phyloP scores from a whole-genome alignment of 1,140 invertebrate genomes.

The Centruroides vittatus region DNA sequence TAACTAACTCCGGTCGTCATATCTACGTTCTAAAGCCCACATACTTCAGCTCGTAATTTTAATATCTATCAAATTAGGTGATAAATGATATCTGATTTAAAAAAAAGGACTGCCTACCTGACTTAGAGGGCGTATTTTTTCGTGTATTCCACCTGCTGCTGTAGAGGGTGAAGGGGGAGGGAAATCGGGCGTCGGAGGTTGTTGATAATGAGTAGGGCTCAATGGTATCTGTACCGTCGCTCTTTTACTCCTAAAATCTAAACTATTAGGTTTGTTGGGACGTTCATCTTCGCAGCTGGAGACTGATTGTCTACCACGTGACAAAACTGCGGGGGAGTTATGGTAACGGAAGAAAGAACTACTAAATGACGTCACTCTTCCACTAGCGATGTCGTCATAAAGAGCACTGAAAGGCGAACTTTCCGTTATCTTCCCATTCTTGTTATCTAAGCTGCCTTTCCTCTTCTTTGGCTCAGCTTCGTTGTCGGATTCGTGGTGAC shows the following conservation, averaged over 20 bases:
- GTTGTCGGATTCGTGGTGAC: too few relatives aligned
- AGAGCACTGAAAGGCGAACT: conserved; percentile 10
- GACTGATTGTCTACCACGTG: too few relatives aligned
- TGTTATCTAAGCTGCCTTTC: too few relatives aligned
- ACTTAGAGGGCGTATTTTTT: conserved; percentile 72
- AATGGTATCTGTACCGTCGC: conserved; percentile 33
- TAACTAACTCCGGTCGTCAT: too few relatives aligned
- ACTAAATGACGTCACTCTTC: not conserved
- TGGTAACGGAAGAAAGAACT: too few relatives aligned
- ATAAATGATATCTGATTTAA: too few relatives aligned
- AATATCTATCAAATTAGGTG: too few relatives aligned
- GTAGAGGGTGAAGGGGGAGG: conserved; percentile 82
- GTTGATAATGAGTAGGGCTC: conserved; percentile 75
- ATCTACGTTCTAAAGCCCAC: too few relatives aligned
- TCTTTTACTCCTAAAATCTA: conserved; percentile 14
- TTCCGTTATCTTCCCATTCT: conserved; percentile 3
- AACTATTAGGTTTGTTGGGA: conserved; percentile 13
- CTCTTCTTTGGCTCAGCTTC: too few relatives aligned
- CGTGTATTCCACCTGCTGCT: conserved; percentile 75
- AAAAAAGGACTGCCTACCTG: conserved; percentile 44
- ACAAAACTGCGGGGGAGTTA: too few relatives aligned
- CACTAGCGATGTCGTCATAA: conserved; percentile 14
- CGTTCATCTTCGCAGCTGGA: not conserved
- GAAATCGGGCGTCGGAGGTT: conserved; percentile 86
- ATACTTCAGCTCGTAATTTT: too few relatives aligned